phyloP scores from a whole-genome alignment of 2,113 vertebrate genomes.

The Empidonax traillii region DNA sequence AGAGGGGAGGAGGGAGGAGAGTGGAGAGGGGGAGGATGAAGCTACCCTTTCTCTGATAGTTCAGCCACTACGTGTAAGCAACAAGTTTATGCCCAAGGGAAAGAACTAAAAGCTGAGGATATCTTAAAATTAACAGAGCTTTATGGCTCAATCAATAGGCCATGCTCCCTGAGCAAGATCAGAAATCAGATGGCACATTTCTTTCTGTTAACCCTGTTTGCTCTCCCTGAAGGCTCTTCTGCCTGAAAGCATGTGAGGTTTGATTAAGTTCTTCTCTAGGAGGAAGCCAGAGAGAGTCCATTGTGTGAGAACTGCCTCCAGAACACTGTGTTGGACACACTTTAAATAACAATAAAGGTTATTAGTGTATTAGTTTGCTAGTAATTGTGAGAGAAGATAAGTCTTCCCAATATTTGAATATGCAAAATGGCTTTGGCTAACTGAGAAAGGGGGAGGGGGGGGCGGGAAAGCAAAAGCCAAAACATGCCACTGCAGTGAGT shows the following conservation, averaged over 20 bases:
- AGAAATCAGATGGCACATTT: conserved; percentile 42
- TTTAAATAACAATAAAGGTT: conserved; percentile 38
- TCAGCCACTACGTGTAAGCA: conserved; percentile 24
- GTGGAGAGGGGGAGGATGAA: neutral
- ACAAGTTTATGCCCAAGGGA: conserved; percentile 40
- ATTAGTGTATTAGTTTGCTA: neutral
- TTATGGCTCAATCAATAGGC: conserved; percentile 42
- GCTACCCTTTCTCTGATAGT: neutral
- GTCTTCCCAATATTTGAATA: conserved; percentile 36
- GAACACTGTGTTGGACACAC: neutral
- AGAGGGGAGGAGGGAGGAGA: neutral
- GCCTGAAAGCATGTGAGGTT: conserved; percentile 22
- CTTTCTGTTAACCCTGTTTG: conserved; percentile 2
- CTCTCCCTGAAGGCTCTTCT: conserved; percentile 5
- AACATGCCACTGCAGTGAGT: neutral
- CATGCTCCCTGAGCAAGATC: neutral
- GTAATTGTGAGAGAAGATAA: conserved; percentile 36
- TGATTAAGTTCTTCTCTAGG: conserved; percentile 21
- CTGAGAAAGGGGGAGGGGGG: neutral
- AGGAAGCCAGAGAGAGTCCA: neutral
- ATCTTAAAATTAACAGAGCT: conserved; percentile 50
- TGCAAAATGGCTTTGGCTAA: conserved; percentile 16
- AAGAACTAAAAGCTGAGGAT: conserved; percentile 27
- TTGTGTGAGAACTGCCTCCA: neutral
- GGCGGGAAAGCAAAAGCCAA: neutral